A percentile compares a stretch with the other conserved stretches of the same genome.
Conservation (phyloP, 2,113 vertebrate species). For the Platysteira castanea region DNA sequence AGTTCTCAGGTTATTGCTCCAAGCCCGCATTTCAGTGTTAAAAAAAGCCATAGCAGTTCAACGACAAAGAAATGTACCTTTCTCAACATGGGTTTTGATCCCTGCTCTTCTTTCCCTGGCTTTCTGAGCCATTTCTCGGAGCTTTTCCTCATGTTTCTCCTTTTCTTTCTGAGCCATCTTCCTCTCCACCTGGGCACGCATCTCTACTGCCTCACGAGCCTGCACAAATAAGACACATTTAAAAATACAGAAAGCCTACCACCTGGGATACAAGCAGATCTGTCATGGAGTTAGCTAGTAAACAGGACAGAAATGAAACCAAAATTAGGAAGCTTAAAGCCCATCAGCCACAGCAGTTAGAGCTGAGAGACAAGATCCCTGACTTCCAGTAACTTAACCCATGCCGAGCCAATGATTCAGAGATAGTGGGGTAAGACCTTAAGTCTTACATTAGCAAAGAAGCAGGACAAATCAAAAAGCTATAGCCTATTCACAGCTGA, state of each 20-base stretch:
- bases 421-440: neutral
- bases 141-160: conserved; percentile 97
- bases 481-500: neutral
- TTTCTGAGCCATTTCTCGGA: conserved; percentile 94
- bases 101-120: conserved; percentile 94
- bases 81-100: conserved; percentile 93
- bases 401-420: neutral
- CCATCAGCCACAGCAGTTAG: neutral
- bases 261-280: neutral
- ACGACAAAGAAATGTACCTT: conserved; percentile 72
- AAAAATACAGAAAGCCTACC: neutral
- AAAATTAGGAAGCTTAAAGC: neutral
- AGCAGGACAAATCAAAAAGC: neutral
- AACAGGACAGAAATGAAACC: neutral
- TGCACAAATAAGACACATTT: conserved; percentile 15
- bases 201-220: conserved; percentile 97
- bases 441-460: neutral
- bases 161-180: conserved; percentile 99
- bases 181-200: conserved; percentile 97
- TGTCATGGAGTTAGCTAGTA: neutral
- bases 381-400: neutral
- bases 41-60: neutral
- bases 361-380: neutral
- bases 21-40: neutral
- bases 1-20: neutral